Evolutionary conservation across 1,140 invertebrate species (phyloP).

Genomic region (Stegodyphus mimosarum): DNA sequence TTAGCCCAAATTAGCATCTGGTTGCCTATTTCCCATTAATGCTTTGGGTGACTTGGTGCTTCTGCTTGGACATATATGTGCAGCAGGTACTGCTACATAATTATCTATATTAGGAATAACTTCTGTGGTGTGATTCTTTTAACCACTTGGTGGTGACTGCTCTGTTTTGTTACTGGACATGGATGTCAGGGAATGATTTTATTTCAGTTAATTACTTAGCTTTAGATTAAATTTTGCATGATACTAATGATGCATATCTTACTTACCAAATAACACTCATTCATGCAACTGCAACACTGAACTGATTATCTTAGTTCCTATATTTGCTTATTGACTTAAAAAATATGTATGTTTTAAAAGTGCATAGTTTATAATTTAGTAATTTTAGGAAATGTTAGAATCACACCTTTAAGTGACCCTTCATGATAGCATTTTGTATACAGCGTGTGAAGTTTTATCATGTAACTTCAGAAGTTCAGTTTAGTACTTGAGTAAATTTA

Average conservation of each 20-base stretch:
- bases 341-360: too few relatives aligned
- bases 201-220: not conserved
- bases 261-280: not conserved
- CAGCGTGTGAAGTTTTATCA: too few relatives aligned
- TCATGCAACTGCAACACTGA: too few relatives aligned
- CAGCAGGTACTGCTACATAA: constrained; percentile 4
- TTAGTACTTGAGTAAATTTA: too few relatives aligned
- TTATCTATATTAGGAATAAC: not conserved
- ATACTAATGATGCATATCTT: not conserved
- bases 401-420: too few relatives aligned
- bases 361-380: too few relatives aligned
- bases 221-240: not conserved
- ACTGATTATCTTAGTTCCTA: too few relatives aligned
- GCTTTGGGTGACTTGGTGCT: constrained; percentile 27
- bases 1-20: constrained; percentile 12
- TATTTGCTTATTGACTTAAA: too few relatives aligned
- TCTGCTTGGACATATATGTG: not conserved
- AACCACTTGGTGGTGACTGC: constrained; percentile 22
- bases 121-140: not conserved
- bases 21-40: constrained; percentile 27
- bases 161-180: constrained; percentile 26
- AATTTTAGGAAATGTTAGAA: too few relatives aligned
- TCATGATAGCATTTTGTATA: too few relatives aligned
- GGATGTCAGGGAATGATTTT: constrained; percentile 4
- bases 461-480: too few relatives aligned